Evolutionary conservation across 2,797 vertebrate species (phyloP), one percentile per base, ranked within the genome.

Genomic region (Argya squamiceps): DNA sequence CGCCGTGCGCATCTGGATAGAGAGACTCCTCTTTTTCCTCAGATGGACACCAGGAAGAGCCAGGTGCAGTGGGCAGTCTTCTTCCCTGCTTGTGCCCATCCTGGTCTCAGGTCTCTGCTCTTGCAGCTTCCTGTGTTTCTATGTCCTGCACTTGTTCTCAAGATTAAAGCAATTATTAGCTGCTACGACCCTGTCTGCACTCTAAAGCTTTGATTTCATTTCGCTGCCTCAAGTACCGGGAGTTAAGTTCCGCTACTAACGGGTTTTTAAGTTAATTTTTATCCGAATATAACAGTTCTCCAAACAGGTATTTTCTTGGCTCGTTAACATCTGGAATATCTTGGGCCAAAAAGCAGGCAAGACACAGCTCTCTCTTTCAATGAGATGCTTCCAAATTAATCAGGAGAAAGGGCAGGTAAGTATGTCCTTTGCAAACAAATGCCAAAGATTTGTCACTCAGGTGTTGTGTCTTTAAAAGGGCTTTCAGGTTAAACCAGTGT

Each of bases 91-190:
- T 16, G 18, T 27, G 3, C 24, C 26, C 39, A 8, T 36, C 36
- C 17, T 58, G 0, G 10, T 2, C 19, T 23, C 19, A 2, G 1
- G 9, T 30, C 67, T 30, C 23, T 12, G 3, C 30, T 77, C 19
- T 29, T 15, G 27, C 47, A 32, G 20, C n/a, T 58, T 17, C 50
- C 43, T 7, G 3, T 68, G 7, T 7, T 24, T 52, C 19, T 3
- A 24, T 39, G 36, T 27, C 34, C 24, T 23, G 15, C 47, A 36
- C 62, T n/a, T 13, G 37, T 15, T 52, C 41, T 4, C 53, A 34
- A 5, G 52, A 12, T 7, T 11, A 19, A 44, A 56, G 12, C 29
- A 20, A 4, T 11, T 59, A 5, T 3, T 34, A 29, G 50, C 44
- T 19, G 56, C 27, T 4, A 27, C 6, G 9, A 36, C 60, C 36